These are phyloP conservation scores for Drosophila robusta DNA, from an alignment of 2,888 invertebrate genomes.

Conservation along the genomic window DNA sequence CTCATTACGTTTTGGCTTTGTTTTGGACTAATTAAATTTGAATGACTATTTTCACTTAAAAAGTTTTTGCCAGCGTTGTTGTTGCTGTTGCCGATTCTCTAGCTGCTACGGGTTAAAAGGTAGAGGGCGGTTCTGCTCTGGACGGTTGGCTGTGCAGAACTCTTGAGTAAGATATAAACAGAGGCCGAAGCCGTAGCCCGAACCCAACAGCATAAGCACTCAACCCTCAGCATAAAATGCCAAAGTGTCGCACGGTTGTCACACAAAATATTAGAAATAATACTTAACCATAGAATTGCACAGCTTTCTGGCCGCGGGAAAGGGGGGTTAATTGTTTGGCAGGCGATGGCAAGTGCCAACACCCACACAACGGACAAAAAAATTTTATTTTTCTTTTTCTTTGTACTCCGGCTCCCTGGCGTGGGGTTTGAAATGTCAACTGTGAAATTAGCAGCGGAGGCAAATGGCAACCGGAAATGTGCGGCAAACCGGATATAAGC, in stretches of 20 bases:
- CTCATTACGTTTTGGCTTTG: conserved; percentile 81
- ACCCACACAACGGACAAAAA: conserved; percentile 4
- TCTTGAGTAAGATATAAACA: conserved; percentile 80
- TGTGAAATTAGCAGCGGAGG: conserved; percentile 69
- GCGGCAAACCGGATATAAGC: conserved; percentile 79
- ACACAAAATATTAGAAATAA: conserved; percentile 82
- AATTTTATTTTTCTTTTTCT: conserved; percentile 22
- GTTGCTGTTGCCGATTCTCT: conserved; percentile 33
- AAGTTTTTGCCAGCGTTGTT: conserved; percentile 65
- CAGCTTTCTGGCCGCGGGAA: conserved; percentile 54
- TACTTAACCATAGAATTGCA: conserved; percentile 81
- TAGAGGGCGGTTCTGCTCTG: background rate
- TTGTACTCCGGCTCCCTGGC: conserved; percentile 13
- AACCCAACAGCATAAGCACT: conserved; percentile 19
- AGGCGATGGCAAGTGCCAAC: conserved; percentile 17
- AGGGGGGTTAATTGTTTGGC: conserved; percentile 65
- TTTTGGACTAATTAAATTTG: conserved; percentile 82
- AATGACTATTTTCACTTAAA: conserved; percentile 83
- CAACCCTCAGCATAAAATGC: conserved; percentile 57
- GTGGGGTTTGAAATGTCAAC: conserved; percentile 58
- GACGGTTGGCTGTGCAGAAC: conserved; percentile 50
- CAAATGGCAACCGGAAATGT: conserved; percentile 81
- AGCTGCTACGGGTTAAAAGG: conserved; percentile 3
- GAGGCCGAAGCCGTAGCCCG: conserved; percentile 8
- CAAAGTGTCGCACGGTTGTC: conserved; percentile 80